Evolutionary conservation across 2,888 invertebrate species (phyloP).

Genomic region (Epiblema foenella): DNA sequence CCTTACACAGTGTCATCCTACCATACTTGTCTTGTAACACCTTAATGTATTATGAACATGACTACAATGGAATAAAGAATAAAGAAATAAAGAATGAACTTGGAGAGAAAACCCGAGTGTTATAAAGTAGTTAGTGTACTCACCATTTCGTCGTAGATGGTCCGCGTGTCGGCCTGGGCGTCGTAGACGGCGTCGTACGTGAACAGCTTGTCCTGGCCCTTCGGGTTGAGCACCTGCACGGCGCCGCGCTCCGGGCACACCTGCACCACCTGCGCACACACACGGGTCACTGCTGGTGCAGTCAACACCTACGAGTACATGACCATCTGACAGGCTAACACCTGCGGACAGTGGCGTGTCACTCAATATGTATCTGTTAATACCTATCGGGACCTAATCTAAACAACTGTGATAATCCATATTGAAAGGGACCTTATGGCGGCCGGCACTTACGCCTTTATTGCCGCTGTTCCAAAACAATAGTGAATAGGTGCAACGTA

Average conservation of each 20-base stretch:
- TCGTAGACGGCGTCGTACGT: conserved; percentile 99
- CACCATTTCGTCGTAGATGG: conserved; percentile 97
- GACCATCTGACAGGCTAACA: neutral
- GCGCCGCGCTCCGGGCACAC: conserved; percentile 94
- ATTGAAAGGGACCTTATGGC: too few species aligned
- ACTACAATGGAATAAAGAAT: too few species aligned
- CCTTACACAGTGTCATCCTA: too few species aligned
- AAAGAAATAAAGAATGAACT: too few species aligned
- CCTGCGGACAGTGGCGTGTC: neutral
- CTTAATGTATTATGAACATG: too few species aligned
- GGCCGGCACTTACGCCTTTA: too few species aligned
- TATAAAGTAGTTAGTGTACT: conserved; percentile 50
- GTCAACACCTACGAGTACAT: neutral
- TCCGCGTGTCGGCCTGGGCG: conserved; percentile 93
- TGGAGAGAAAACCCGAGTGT: neutral
- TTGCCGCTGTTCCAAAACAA: too few species aligned
- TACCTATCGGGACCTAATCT: too few species aligned
- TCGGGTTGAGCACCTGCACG: conserved; percentile 95
- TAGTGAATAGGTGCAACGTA: too few species aligned
- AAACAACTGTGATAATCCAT: too few species aligned
- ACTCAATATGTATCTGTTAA: neutral
- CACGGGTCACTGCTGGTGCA: too few species aligned
- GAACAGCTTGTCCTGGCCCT: conserved; percentile 95
- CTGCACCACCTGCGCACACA: conserved; percentile 87
- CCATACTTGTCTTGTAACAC: too few species aligned